Evolutionary conservation across 2,113 vertebrate genomes (phyloP).

Genomic region (Myotis davidii): DNA sequence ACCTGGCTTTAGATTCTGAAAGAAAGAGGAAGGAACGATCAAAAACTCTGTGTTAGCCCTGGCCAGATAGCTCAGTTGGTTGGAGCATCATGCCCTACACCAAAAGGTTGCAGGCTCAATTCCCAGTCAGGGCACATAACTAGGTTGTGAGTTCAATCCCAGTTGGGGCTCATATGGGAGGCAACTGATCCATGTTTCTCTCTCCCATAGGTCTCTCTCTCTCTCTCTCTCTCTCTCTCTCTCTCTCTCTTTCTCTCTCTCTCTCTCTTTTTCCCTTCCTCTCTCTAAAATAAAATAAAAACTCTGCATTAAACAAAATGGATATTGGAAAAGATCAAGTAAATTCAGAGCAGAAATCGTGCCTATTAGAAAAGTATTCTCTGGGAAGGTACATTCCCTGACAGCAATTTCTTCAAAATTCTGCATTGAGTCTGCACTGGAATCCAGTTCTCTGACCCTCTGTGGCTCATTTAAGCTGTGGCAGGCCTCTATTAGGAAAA

Average conservation of each 20-base stretch:
- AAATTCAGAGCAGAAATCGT: not conserved
- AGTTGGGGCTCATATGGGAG: too few species aligned
- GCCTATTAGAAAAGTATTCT: not conserved
- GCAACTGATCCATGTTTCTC: too few species aligned
- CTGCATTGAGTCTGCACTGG: not conserved
- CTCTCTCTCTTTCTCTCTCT: too few species aligned
- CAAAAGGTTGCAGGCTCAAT: too few species aligned
- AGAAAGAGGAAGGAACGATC: not conserved
- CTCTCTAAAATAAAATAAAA: too few species aligned
- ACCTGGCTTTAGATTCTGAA: not conserved
- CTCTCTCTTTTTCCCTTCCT: too few species aligned
- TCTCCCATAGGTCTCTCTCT: too few species aligned
- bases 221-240: too few species aligned
- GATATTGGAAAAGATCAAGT: not conserved
- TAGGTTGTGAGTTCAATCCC: too few species aligned
- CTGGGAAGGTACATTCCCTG: not conserved
- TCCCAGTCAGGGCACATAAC: too few species aligned
- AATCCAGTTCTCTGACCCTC: not conserved
- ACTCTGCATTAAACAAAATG: not conserved
- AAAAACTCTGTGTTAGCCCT: not conserved
- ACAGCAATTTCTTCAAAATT: not conserved
- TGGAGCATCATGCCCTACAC: too few species aligned
- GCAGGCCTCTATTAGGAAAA: not conserved
- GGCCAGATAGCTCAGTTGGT: too few species aligned
- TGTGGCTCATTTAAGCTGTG: not conserved